phyloP scores from a whole-genome alignment of 2,113 vertebrate species.

The Pardalotus punctatus region DNA sequence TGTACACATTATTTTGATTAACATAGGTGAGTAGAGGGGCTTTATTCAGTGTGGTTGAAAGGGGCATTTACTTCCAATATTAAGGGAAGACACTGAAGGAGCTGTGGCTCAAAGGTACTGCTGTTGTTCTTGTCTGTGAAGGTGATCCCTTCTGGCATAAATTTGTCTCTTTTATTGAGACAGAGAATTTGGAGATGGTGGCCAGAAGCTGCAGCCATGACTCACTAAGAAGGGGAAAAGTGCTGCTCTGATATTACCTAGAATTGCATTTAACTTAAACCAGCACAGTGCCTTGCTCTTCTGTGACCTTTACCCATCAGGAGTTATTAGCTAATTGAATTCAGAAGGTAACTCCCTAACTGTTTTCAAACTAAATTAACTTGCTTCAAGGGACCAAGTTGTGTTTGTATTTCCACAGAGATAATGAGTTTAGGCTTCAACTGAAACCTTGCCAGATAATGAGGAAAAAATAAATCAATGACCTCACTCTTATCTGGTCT shows the following conservation, averaged over 20 bases:
- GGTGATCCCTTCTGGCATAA: not conserved
- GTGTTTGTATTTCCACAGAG: slow-evolving; percentile 66
- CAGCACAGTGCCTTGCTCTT: not conserved
- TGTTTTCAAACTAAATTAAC: slow-evolving; percentile 69
- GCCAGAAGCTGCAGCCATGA: not conserved
- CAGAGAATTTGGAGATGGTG: not conserved
- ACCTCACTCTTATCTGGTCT: slow-evolving; percentile 69
- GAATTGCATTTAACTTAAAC: slow-evolving; percentile 31
- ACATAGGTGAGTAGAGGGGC: not conserved
- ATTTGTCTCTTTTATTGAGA: not conserved
- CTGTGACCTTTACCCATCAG: slow-evolving; percentile 41
- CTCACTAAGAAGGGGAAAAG: not conserved
- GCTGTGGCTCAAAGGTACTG: not conserved
- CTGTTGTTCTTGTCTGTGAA: not conserved
- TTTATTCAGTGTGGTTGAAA: not conserved
- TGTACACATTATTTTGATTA: not conserved
- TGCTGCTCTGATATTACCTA: not conserved
- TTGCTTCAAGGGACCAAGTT: slow-evolving; percentile 58
- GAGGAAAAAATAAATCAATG: slow-evolving; percentile 64
- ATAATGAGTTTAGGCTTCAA: slow-evolving; percentile 66
- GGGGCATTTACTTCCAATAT: not conserved
- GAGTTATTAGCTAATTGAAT: slow-evolving; percentile 63
- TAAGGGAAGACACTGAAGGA: not conserved
- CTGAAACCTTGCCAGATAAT: slow-evolving; percentile 56
- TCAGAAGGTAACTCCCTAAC: slow-evolving; percentile 55